These are phyloP conservation scores for Phyto melanocephala DNA, from an alignment of 2,888 invertebrate genomes.

Conservation along the genomic window DNA sequence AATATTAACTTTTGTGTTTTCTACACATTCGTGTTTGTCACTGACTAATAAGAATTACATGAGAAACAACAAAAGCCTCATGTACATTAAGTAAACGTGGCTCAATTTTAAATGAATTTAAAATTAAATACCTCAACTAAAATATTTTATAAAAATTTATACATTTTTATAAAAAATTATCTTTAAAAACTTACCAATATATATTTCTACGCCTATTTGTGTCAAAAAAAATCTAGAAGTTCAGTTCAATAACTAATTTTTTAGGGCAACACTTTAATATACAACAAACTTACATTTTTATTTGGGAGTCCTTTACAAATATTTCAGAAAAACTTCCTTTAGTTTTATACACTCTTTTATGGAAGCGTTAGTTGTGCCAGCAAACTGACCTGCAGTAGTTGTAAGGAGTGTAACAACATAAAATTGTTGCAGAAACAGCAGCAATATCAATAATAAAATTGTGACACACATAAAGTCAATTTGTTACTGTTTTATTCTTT, in stretches of 20 bases:
- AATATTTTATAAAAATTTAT: too few species aligned
- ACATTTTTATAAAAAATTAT: too few species aligned
- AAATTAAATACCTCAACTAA: too few species aligned
- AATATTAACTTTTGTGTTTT: not conserved
- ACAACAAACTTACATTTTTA: not conserved
- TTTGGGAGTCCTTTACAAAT: too few species aligned
- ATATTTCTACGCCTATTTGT: too few species aligned
- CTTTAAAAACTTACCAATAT: too few species aligned
- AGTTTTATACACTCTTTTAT: too few species aligned
- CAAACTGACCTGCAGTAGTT: not conserved
- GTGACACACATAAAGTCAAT: slow-evolving; percentile 3
- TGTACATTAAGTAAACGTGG: not conserved
- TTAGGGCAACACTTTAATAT: not conserved
- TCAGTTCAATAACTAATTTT: not conserved
- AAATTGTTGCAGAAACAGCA: not conserved
- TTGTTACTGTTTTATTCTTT: too few species aligned
- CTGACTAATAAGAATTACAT: not conserved
- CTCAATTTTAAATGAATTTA: not conserved
- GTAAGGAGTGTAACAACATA: not conserved
- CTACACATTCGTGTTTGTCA: not conserved
- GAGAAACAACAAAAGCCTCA: not conserved
- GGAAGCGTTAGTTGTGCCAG: too few species aligned
- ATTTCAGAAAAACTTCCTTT: too few species aligned
- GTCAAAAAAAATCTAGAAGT: too few species aligned
- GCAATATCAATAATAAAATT: slow-evolving; percentile 15